Evolutionary conservation across 1,140 invertebrate species (phyloP), one percentile per base, ranked within the genome.

Genomic region (Ceratina japonica): DNA sequence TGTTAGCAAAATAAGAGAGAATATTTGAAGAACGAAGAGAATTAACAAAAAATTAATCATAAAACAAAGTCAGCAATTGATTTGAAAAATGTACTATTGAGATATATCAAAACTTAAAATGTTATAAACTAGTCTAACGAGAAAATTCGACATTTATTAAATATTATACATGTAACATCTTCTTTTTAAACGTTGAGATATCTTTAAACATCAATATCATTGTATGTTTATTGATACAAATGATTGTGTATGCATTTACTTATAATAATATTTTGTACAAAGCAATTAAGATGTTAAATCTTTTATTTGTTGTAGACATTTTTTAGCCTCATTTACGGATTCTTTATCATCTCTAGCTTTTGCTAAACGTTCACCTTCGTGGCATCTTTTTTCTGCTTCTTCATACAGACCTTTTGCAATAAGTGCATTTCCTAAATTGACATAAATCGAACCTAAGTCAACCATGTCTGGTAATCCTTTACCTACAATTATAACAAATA

Each of bases 381-480:
- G 93, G 89, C 97, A 98, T 64, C 91, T 92, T 81, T 94, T 94
- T 88, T 95, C 94, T 1, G 97, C 97, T 88, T 96, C 94, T 16
- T 94, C 90, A 54, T 95, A 89, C 65, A 97, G 88, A 31, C 94
- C 94, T 89, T 95, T 95, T 86, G 96, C 94, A 15, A 98, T 87
- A 87, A 96, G 96, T 69, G 97, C 93, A 79, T 96, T 94, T 18
- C 97, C 98, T 76, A 98, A 91, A 92, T 98, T 98, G 22, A 97
- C 94, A 91, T 97, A 95, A 80, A 98, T 94, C 1, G 95, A 92
- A 12, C 96, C 95, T 77, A 97, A 92, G 71, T 97, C 94, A 61
- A 92, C 87, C 87, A 95, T 94, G 37, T 96, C 94, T 20, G 93
- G 92, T 18, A 96, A 88, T 83, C 92, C 91, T 87, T 93, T 93